These are phyloP conservation scores for Orthonyx spaldingii DNA, from an alignment of 2,113 vertebrate species.

Conservation along the genomic window DNA sequence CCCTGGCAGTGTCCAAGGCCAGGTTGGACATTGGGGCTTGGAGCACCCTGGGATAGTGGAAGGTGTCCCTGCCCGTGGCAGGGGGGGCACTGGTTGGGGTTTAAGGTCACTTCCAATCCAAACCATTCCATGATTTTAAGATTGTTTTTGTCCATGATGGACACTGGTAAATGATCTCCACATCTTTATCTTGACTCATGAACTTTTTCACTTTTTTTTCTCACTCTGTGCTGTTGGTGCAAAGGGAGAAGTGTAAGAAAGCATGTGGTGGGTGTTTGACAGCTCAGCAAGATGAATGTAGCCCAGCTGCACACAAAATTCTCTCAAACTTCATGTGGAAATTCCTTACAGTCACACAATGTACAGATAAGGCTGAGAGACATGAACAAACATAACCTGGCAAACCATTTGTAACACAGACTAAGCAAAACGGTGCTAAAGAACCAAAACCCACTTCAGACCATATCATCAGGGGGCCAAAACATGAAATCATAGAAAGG, in stretches of 20 bases:
- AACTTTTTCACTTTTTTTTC: not conserved
- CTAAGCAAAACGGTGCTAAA: not conserved
- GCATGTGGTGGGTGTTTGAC: not conserved
- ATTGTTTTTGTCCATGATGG: not conserved
- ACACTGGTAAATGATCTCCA: not conserved
- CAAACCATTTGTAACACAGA: not conserved
- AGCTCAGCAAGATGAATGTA: not conserved
- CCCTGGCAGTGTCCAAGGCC: not conserved
- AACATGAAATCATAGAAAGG: not conserved
- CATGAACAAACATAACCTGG: not conserved
- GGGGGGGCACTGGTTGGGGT: fast-evolving
- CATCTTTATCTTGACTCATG: not conserved
- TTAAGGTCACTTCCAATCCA: not conserved
- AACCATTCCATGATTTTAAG: not conserved
- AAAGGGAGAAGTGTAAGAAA: not conserved
- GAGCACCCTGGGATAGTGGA: fast-evolving
- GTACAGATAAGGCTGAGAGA: not conserved
- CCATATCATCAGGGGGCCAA: not conserved
- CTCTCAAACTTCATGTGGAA: fast-evolving
- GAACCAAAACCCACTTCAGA: not conserved
- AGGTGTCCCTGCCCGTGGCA: not conserved
- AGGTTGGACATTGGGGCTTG: fast-evolving
- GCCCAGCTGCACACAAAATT: not conserved
- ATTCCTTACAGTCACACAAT: not conserved
- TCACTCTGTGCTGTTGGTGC: not conserved